phyloP scores from a whole-genome alignment of 1,140 invertebrate genomes.

The Papilio glaucus region DNA sequence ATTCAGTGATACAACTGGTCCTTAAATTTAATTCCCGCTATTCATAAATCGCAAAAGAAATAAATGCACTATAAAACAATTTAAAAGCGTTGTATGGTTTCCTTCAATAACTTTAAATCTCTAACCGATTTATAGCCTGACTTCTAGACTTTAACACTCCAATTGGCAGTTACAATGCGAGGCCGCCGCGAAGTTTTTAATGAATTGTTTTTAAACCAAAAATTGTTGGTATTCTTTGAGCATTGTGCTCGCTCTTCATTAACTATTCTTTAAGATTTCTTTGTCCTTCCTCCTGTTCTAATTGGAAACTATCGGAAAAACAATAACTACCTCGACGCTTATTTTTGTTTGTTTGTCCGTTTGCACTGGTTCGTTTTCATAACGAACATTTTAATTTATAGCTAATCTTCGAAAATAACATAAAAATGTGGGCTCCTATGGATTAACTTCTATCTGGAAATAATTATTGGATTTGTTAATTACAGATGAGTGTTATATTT shows the following conservation, averaged over 20 bases:
- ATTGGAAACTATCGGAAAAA: constrained; percentile 44
- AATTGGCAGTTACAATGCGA: constrained; percentile 62
- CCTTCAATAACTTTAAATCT: constrained; percentile 39
- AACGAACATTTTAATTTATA: background rate
- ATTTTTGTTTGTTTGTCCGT: constrained; percentile 18
- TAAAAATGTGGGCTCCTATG: no score
- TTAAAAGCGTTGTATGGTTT: background rate
- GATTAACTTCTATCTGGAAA: no score
- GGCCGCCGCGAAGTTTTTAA: constrained; percentile 59
- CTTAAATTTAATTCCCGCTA: background rate
- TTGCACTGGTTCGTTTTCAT: constrained; percentile 17
- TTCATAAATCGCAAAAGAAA: background rate
- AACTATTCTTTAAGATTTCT: constrained; percentile 49
- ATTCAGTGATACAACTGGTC: background rate
- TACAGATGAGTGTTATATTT: no score
- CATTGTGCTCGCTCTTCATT: constrained; percentile 52
- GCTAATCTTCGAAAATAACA: no score
- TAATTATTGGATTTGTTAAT: no score
- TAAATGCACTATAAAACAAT: background rate
- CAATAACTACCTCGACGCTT: background rate
- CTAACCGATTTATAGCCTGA: constrained; percentile 40
- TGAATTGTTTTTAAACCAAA: constrained; percentile 56
- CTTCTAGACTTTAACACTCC: constrained; percentile 51
- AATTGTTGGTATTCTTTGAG: constrained; percentile 53
- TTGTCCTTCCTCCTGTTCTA: constrained; percentile 47